Percentiles rank a stretch among this genome's conserved stretches.
phyloP scores from a whole-genome alignment of 2,797 vertebrate species.

The Serranus cabrilla region DNA sequence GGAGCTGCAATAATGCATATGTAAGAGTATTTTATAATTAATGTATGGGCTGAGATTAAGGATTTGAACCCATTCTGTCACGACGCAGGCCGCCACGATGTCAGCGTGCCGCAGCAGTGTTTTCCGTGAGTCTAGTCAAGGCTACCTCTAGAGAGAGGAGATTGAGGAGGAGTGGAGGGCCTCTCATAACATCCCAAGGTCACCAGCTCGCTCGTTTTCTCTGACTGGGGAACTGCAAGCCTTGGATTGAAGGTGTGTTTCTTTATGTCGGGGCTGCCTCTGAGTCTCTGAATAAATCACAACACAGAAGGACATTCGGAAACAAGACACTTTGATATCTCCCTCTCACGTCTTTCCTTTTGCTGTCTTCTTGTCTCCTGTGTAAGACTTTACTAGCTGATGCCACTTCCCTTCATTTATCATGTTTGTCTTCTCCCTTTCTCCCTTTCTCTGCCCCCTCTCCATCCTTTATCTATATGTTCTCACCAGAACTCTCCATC shows the following conservation, averaged over 20 bases:
- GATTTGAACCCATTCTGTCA: slow-evolving; percentile 68
- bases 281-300: slow-evolving; percentile 60
- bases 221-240: slow-evolving; percentile 32
- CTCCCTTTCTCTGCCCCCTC: slow-evolving; percentile 3
- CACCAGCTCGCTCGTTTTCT: slow-evolving; percentile 32
- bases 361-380: slow-evolving; percentile 15
- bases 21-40: slow-evolving; percentile 52
- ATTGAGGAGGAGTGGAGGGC: slow-evolving; percentile 52
- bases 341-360: background rate
- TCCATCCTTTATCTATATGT: background rate
- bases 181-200: slow-evolving; percentile 68
- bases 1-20: slow-evolving; percentile 6
- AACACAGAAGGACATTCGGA: slow-evolving; percentile 37
- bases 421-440: too few species aligned
- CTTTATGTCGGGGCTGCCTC: slow-evolving; percentile 48
- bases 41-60: slow-evolving; percentile 35
- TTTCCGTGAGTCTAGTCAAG: slow-evolving; percentile 51
- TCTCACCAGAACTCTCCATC: slow-evolving; percentile 31
- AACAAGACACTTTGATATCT: slow-evolving; percentile 37
- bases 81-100: background rate
- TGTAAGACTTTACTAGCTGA: background rate
- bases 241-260: slow-evolving; percentile 55
- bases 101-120: slow-evolving; percentile 4
- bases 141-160: slow-evolving; percentile 49
- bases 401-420: background rate